phyloP scores from a whole-genome alignment of 2,888 invertebrate species.

The Exocentrus adspersus region DNA sequence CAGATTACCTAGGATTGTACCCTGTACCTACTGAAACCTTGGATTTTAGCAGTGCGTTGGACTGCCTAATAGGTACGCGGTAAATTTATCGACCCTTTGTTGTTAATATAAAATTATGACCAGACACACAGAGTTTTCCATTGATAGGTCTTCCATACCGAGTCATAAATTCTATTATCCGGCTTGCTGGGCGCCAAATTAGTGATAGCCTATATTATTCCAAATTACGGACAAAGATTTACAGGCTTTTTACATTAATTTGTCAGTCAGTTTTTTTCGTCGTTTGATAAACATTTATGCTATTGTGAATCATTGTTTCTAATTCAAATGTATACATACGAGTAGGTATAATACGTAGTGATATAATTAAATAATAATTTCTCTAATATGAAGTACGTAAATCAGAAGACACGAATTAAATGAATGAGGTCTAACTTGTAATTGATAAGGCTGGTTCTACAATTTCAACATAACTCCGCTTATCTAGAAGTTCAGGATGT shows the following conservation, averaged over 20 bases:
- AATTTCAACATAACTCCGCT: too few relatives aligned
- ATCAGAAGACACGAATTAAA: too few relatives aligned
- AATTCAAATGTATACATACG: too few relatives aligned
- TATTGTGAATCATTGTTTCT: background rate
- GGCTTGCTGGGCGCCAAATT: constrained; percentile 52
- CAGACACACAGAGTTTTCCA: constrained; percentile 34
- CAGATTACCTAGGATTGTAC: too few relatives aligned
- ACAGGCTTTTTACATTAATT: constrained; percentile 45
- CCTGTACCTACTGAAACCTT: too few relatives aligned
- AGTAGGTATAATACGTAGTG: too few relatives aligned
- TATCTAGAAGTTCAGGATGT: too few relatives aligned
- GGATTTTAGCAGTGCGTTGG: too few relatives aligned
- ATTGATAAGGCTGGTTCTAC: too few relatives aligned
- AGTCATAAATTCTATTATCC: constrained; percentile 56
- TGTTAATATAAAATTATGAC: constrained; percentile 13
- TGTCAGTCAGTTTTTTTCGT: constrained; percentile 30
- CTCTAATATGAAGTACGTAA: background rate
- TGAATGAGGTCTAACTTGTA: too few relatives aligned
- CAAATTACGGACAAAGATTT: constrained; percentile 50
- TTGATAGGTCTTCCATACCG: constrained; percentile 52
- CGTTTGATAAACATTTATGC: constrained; percentile 20
- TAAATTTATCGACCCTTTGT: background rate
- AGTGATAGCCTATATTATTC: constrained; percentile 53
- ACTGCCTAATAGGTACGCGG: too few relatives aligned
- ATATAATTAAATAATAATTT: background rate